Evolutionary conservation across 2,888 invertebrate genomes (phyloP).

Genomic region (Pandemis cinnamomeana): DNA sequence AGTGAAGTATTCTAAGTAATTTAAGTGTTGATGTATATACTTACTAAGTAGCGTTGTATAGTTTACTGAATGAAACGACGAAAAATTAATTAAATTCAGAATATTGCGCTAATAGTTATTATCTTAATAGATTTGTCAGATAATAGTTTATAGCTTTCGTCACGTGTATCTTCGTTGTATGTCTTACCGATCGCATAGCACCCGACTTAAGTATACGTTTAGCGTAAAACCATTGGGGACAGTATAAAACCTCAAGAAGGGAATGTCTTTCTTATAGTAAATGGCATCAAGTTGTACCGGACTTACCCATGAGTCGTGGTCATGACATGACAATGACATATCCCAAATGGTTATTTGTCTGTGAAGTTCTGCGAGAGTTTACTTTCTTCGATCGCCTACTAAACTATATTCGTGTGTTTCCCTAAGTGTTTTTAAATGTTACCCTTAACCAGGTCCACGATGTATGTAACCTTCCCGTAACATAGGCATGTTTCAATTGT

Average conservation of each 20-base stretch:
- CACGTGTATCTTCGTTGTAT: not conserved
- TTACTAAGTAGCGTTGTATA: not conserved
- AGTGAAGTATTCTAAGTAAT: not conserved
- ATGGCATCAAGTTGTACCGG: not conserved
- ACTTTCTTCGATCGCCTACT: slow-evolving; percentile 4
- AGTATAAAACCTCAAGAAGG: not conserved
- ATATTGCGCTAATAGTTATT: not conserved
- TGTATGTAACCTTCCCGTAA: not conserved
- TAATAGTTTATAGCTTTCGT: not conserved
- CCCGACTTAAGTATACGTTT: not conserved
- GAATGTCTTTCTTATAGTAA: not conserved
- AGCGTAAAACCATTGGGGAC: not conserved
- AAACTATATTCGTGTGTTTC: not conserved
- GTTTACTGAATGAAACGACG: not conserved
- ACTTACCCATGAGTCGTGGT: too few relatives aligned
- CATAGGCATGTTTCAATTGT: not conserved
- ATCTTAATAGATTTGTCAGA: not conserved
- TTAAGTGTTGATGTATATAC: not conserved
- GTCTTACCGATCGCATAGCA: not conserved
- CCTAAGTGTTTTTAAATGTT: not conserved
- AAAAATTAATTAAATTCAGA: not conserved
- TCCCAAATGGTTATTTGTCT: not conserved
- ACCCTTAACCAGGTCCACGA: not conserved
- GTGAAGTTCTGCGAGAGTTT: not conserved
- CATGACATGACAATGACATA: not conserved